A percentile compares a stretch with the other conserved stretches of the same genome.
Evolutionary conservation across 2,113 vertebrate genomes (phyloP).

Genomic region (Dermatemys mawii): DNA sequence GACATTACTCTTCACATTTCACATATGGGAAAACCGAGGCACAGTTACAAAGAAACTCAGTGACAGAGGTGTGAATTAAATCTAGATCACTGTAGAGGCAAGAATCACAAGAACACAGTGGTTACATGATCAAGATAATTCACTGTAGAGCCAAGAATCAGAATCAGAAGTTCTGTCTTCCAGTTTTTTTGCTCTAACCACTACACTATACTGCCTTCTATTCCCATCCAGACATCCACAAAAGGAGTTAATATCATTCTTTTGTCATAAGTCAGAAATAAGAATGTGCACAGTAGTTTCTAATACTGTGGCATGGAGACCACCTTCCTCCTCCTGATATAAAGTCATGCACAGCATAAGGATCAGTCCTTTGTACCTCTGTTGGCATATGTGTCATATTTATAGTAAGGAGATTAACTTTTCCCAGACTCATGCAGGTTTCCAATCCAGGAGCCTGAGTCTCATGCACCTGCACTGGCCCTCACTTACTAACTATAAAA

Average conservation of each 20-base stretch:
- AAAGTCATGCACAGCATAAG: background rate
- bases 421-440: background rate
- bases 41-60: background rate
- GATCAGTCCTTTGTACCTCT: background rate
- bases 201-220: background rate
- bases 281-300: background rate
- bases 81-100: background rate
- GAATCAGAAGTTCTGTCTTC: background rate
- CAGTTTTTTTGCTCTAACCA: background rate
- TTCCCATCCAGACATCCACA: background rate
- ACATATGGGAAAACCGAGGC: background rate
- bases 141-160: background rate
- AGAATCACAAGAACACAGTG: background rate
- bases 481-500: background rate
- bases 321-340: background rate
- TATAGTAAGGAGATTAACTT: background rate
- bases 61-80: background rate
- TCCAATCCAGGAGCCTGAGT: background rate
- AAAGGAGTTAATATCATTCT: background rate
- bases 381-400: background rate
- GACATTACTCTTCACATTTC: background rate
- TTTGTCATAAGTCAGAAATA: background rate
- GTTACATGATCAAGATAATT: background rate
- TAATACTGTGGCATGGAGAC: background rate
- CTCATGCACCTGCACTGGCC: background rate